phyloP scores from a whole-genome alignment of 2,888 invertebrate species.

The Cryptus viduatorius region DNA sequence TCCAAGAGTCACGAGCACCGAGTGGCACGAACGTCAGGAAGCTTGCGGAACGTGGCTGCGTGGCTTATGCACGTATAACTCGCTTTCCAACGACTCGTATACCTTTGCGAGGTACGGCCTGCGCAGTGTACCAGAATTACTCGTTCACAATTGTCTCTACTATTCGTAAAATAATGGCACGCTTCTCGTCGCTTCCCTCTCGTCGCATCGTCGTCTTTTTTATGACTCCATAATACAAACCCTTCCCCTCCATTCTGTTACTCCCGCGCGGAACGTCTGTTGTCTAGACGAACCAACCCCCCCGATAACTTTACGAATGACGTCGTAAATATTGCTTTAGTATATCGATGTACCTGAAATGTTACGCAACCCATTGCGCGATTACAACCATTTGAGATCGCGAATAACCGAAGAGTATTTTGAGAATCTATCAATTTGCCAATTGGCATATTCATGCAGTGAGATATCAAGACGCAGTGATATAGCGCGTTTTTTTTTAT shows the following conservation, averaged over 20 bases:
- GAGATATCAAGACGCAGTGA: neutral
- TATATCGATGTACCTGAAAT: neutral
- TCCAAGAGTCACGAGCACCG: constrained; percentile 46
- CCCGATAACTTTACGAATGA: constrained; percentile 54
- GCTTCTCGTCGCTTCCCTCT: constrained; percentile 12
- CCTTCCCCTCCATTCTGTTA: constrained; percentile 9
- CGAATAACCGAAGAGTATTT: neutral
- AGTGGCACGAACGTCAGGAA: constrained; percentile 44
- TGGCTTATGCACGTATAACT: neutral
- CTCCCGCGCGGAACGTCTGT: constrained; percentile 9
- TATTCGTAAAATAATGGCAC: constrained; percentile 56
- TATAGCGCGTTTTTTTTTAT: neutral
- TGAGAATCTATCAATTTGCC: neutral
- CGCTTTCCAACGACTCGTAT: constrained; percentile 11
- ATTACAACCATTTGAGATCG: neutral
- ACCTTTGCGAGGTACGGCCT: neutral
- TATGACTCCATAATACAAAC: constrained; percentile 50
- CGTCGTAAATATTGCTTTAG: constrained; percentile 43
- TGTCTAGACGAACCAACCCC: constrained; percentile 48
- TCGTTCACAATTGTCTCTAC: constrained; percentile 48
- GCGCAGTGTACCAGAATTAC: neutral
- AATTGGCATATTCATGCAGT: neutral
- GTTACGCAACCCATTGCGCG: neutral
- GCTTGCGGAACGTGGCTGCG: constrained; percentile 31
- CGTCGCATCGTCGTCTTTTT: constrained; percentile 51